Evolutionary conservation across 2,113 vertebrate genomes (phyloP), one percentile per base, ranked within the genome.

Genomic region (Sardina pilchardus): DNA sequence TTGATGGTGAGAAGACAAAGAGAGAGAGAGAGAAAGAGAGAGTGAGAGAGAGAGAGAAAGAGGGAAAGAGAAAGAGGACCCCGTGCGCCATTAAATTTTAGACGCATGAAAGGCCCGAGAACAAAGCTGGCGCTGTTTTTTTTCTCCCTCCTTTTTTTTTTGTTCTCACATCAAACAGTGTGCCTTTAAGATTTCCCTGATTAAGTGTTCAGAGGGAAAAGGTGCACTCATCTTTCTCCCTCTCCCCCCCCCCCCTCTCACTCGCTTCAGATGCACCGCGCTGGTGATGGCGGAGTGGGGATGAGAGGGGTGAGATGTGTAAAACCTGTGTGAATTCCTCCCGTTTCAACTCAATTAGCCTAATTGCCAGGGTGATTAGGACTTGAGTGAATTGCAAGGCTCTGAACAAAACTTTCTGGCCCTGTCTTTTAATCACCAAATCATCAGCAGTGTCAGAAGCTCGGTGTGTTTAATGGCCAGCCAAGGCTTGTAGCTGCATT

Each of bases 91-190:
- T 84, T 82, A 81, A 43, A 83, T 85, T 86, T 86, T 84, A 82
- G 75, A 48, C 36, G 84, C 53, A 82, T 84, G 75, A 88, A 84
- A 83, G 82, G 42, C 47, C 81, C 67, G 59, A 83, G 45, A 84
- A 80, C 45, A 84, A 59, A 88, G 82, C 53, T 43, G 34, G 44
- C 39, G 16, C 39, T 75, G 14, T 81, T 86, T 75, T 50, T 26
- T 45, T 21, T 71, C 56, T 81, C 9, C 39, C 4, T 42, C 1
- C 4, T 42, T 42, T 39, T 85, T 39, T 80, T 83, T 47, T 71
- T 26, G 45, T 30, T 71, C 83, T 81, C 44, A 88, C 87, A 86
- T 88, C 85, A 88, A 75, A 84, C 53, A 67, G 16, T 17, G 78
- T 8, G 59, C 48, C 44, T 30, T 86, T 53, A 80, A 88, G 48